phyloP scores from a whole-genome alignment of 2,888 invertebrate species.

The Dolichomitus sp. region DNA sequence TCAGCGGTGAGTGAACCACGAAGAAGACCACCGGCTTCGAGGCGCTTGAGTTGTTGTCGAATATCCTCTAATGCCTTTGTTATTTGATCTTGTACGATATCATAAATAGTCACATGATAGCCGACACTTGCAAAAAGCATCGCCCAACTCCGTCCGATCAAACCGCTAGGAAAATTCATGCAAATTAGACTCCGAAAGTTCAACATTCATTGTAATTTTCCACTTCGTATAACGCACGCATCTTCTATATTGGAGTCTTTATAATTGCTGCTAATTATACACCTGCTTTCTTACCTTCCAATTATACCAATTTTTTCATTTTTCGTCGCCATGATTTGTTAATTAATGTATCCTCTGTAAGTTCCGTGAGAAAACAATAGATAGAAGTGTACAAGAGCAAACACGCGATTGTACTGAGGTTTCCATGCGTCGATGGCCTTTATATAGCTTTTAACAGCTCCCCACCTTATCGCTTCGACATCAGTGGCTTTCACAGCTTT shows the following conservation, averaged over 20 bases:
- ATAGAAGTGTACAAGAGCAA: conserved; percentile 28
- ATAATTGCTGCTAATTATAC: conserved; percentile 5
- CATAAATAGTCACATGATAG: conserved; percentile 95
- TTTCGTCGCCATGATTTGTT: conserved; percentile 60
- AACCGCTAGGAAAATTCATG: conserved; percentile 89
- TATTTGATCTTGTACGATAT: conserved; percentile 93
- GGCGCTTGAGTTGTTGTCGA: conserved; percentile 90
- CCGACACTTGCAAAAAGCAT: conserved; percentile 98
- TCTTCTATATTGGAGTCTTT: not conserved
- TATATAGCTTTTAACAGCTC: conserved; percentile 44
- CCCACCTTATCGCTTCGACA: not conserved
- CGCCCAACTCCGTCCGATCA: conserved; percentile 98
- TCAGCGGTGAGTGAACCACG: conserved; percentile 92
- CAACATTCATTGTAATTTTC: conserved; percentile 23
- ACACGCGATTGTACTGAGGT: conserved; percentile 29
- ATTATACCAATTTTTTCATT: conserved; percentile 92
- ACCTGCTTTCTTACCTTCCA: conserved; percentile 89
- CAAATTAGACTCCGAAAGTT: conserved; percentile 37
- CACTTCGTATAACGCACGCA: not conserved
- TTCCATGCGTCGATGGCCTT: conserved; percentile 1
- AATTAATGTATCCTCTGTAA: not conserved
- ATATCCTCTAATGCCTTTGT: conserved; percentile 92
- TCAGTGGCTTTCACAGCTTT: not conserved
- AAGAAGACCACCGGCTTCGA: conserved; percentile 91
- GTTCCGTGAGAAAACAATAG: not conserved